Evolutionary conservation across 1,140 invertebrate genomes (phyloP), one percentile per base, ranked within the genome.

Genomic region (Ostrea edulis): DNA sequence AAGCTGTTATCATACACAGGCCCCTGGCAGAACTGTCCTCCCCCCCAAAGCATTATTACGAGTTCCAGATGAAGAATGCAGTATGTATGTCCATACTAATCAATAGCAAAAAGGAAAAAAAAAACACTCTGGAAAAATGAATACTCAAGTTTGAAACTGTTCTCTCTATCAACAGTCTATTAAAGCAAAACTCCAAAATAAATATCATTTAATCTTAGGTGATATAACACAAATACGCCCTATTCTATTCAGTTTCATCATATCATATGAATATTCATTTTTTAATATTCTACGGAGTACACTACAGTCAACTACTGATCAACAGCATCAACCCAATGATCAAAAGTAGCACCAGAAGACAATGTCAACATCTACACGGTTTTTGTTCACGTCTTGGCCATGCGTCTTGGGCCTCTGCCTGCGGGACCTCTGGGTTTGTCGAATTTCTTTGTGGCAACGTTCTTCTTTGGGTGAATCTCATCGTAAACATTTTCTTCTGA

Each of bases 401-500:
- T 77, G 68, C 68, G 68, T 2, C 68, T 22, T 0, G 68, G 68
- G 12, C 68, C 68, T 11, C 68, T 25, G 4, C 68, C 68, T 2
- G 68, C 68, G 5, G 68, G 68, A 9, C 68, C 68, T 35, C 29
- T 77, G 9, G 68, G 68, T 77, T 77, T 77, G 68, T 77, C 68
- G 3, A 77, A 77, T 77, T 77, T 77, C 68, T 77, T 77, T 35
- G 68, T 77, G 68, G 68, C 68, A 0, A 77, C 68, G 35, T 77
- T 77, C 68, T 77, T 97, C 94, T 98, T 98, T 11, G 98, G 98
- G 95, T 99, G 98, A 88, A 99, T 96, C 95, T 99, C 98, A 91
- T 99, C 98, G 94, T 97, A 96, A 9, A 99, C 95, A 95, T 96
- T 98, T 89, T 97, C 97, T 95, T 98, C 97, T 2, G 97, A 98